Percentiles rank a stretch among this genome's conserved stretches.
phyloP scores from a whole-genome alignment of 2,113 vertebrate genomes.

The Notarius lentiginosus region DNA sequence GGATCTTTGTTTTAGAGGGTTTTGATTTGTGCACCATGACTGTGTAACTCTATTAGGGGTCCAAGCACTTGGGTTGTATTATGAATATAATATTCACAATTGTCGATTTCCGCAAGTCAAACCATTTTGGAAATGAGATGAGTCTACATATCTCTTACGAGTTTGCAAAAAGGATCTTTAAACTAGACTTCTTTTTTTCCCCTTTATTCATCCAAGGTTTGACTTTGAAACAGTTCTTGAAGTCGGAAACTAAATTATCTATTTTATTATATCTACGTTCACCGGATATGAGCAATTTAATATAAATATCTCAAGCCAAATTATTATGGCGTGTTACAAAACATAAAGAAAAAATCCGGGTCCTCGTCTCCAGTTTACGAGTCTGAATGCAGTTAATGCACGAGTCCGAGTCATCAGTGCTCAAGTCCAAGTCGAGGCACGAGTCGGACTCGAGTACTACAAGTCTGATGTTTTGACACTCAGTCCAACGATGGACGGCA shows the following conservation, averaged over 20 bases:
- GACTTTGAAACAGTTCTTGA: not conserved
- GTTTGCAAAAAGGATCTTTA: not conserved
- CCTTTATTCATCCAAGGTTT: not conserved
- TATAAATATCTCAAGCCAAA: too few relatives aligned
- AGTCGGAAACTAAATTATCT: not conserved
- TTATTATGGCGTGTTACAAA: too few relatives aligned
- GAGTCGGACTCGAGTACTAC: too few relatives aligned
- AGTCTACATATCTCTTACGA: not conserved
- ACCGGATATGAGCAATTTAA: too few relatives aligned
- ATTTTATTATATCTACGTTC: too few relatives aligned
- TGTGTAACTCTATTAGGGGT: not conserved
- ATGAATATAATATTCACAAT: not conserved
- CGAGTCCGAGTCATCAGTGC: too few relatives aligned
- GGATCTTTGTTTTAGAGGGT: constrained; percentile 17
- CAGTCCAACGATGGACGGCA: too few relatives aligned
- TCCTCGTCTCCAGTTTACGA: too few relatives aligned
- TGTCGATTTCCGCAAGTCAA: not conserved
- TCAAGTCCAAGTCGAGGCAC: too few relatives aligned
- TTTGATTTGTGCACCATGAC: not conserved
- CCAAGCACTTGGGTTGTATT: not conserved
- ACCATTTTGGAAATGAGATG: not conserved
- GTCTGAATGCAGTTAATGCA: too few relatives aligned
- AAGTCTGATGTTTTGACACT: too few relatives aligned
- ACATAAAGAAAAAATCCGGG: too few relatives aligned
- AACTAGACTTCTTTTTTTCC: not conserved